Evolutionary conservation across 2,888 invertebrate species (phyloP).

Genomic region (Hemithea aestivaria): DNA sequence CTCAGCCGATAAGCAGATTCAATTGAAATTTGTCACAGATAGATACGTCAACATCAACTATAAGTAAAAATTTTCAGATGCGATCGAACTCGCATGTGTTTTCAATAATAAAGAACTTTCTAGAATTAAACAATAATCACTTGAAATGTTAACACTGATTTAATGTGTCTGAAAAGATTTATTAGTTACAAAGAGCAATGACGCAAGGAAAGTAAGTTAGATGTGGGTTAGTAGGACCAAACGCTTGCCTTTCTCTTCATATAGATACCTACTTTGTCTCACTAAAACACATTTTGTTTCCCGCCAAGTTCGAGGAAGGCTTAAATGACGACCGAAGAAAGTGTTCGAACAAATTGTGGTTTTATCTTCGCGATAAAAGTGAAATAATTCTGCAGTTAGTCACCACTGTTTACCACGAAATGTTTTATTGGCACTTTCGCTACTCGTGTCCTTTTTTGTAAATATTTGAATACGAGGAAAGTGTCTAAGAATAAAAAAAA

Average conservation of each 20-base stretch:
- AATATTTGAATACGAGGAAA: too few species aligned
- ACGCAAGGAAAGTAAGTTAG: slow-evolving; percentile 59
- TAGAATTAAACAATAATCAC: not conserved
- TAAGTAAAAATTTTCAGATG: too few species aligned
- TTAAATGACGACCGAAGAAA: slow-evolving; percentile 25
- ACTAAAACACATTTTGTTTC: slow-evolving; percentile 25
- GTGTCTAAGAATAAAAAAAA: too few species aligned
- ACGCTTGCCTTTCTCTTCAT: slow-evolving; percentile 62
- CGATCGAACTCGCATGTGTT: too few species aligned
- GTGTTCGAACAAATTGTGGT: slow-evolving; percentile 22
- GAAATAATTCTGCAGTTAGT: slow-evolving; percentile 14
- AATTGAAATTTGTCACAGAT: too few species aligned
- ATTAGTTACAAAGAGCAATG: slow-evolving; percentile 41
- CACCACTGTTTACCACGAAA: slow-evolving; percentile 11
- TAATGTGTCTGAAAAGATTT: slow-evolving; percentile 18
- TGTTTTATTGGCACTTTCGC: slow-evolving; percentile 12
- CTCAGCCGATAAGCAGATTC: too few species aligned
- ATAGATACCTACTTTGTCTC: slow-evolving; percentile 17
- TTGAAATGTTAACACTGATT: slow-evolving; percentile 14
- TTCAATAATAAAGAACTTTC: too few species aligned
- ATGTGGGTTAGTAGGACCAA: slow-evolving; percentile 64
- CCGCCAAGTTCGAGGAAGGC: slow-evolving; percentile 20
- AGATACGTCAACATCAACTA: too few species aligned
- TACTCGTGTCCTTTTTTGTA: not conserved
- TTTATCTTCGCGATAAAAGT: slow-evolving; percentile 22